Conservation (phyloP, 1,140 invertebrate species). For the Musca vetustissima region DNA sequence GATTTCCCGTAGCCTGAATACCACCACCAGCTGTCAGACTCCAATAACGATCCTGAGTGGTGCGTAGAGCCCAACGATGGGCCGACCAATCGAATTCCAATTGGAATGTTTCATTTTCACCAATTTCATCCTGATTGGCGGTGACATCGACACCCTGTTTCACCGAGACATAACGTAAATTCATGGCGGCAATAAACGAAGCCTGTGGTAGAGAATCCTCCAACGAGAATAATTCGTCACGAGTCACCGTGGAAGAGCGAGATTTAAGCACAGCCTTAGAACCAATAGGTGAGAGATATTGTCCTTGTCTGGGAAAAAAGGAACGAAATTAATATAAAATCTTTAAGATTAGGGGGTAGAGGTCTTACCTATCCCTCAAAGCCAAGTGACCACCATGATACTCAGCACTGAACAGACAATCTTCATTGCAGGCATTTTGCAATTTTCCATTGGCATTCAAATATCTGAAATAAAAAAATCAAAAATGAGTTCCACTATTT, state of each 20-base stretch:
- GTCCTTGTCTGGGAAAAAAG: constrained; percentile 68
- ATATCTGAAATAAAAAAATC: constrained; percentile 43
- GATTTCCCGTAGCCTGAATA: constrained; percentile 89
- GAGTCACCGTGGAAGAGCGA: constrained; percentile 86
- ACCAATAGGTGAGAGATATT: constrained; percentile 92
- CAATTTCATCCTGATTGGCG: constrained; percentile 96
- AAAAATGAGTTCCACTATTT: not conserved
- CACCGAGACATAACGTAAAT: constrained; percentile 93
- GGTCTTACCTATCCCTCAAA: constrained; percentile 43
- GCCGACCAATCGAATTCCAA: constrained; percentile 88
- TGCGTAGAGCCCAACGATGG: constrained; percentile 91
- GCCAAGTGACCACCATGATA: constrained; percentile 81
- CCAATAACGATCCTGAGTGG: constrained; percentile 97
- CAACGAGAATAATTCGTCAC: constrained; percentile 94
- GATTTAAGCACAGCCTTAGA: constrained; percentile 93
- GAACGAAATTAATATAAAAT: constrained; percentile 6
- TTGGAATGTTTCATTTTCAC: constrained; percentile 95
- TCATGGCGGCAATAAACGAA: constrained; percentile 86
- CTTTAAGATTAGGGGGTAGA: not conserved
- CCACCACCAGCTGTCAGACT: constrained; percentile 88
- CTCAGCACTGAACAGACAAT: constrained; percentile 91
- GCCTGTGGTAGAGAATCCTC: constrained; percentile 96
- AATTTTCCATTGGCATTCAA: constrained; percentile 54
- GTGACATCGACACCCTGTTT: constrained; percentile 98
- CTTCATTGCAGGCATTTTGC: constrained; percentile 66